A percentile compares a stretch with the other conserved stretches of the same genome.
Conservation (phyloP, 53 echinoderm and acorn worm species). For the Temnopleurus reevesii region DNA sequence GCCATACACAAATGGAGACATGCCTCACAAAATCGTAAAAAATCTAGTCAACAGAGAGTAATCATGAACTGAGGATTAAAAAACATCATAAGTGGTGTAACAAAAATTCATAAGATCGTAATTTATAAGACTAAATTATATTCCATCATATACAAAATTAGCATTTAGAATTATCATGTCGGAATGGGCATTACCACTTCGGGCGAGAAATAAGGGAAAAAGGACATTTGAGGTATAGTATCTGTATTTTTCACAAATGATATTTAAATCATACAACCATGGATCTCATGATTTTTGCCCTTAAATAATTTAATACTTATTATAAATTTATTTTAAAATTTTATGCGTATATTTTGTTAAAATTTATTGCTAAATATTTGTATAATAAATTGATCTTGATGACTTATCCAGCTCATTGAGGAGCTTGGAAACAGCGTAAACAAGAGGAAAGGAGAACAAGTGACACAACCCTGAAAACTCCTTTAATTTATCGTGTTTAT, state of each 20-base stretch:
- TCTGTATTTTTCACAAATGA: no score
- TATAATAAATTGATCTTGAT: not conserved
- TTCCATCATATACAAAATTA: no score
- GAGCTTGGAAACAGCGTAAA: slow-evolving; percentile 24
- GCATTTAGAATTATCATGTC: not conserved
- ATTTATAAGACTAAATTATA: no score
- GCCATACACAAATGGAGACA: no score
- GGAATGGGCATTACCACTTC: not conserved
- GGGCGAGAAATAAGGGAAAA: not conserved
- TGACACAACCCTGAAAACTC: not conserved
- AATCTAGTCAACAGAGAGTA: not conserved
- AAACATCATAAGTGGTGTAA: no score
- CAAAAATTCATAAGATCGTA: no score
- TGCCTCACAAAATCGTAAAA: not conserved
- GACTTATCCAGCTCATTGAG: not conserved
- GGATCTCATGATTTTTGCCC: not conserved
- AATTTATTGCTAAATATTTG: not conserved
- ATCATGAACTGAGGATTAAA: not conserved
- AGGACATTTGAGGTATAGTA: not conserved
- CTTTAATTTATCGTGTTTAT: not conserved
- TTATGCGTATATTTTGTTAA: not conserved
- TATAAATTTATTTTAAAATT: not conserved
- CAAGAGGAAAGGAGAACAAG: not conserved
- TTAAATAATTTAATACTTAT: not conserved
- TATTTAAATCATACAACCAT: not conserved